A percentile compares a stretch with the other conserved stretches of the same genome.
Evolutionary conservation across 2,113 vertebrate species (phyloP).

Genomic region (Leptobrachium leishanense): DNA sequence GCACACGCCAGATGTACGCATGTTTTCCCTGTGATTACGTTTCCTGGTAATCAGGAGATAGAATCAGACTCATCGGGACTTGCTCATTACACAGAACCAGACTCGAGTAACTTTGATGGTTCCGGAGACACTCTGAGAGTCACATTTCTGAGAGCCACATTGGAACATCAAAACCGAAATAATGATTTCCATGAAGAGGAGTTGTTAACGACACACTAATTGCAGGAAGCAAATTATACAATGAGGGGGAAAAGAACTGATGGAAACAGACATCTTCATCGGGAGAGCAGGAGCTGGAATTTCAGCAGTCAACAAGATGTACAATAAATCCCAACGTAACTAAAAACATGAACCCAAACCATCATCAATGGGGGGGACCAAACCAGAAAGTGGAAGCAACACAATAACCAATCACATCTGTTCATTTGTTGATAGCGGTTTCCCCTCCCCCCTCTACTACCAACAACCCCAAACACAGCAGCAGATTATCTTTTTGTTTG

Average conservation of each 20-base stretch:
- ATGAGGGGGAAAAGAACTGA: not conserved
- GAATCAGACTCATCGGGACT: not conserved
- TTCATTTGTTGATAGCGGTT: too few species aligned
- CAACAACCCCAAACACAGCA: too few species aligned
- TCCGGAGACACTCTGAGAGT: not conserved
- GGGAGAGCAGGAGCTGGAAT: too few species aligned
- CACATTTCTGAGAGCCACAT: not conserved
- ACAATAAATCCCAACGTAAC: too few species aligned
- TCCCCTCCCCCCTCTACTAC: too few species aligned
- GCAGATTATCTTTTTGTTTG: too few species aligned
- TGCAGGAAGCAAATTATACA: conserved; percentile 18
- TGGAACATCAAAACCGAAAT: not conserved
- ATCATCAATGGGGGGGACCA: too few species aligned
- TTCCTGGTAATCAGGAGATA: not conserved
- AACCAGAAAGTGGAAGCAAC: too few species aligned
- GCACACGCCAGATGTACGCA: not conserved
- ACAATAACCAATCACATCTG: too few species aligned
- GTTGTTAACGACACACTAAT: conserved; percentile 1
- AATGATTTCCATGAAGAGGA: conserved; percentile 7
- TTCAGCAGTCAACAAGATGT: too few species aligned
- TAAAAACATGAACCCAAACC: too few species aligned
- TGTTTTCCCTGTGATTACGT: not conserved
- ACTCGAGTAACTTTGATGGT: not conserved
- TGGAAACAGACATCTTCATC: not conserved
- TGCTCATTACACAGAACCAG: not conserved